A percentile compares a stretch with the other conserved stretches of the same genome.
Evolutionary conservation across 2,113 vertebrate species (phyloP).

Genomic region (Lophochroa leadbeateri): DNA sequence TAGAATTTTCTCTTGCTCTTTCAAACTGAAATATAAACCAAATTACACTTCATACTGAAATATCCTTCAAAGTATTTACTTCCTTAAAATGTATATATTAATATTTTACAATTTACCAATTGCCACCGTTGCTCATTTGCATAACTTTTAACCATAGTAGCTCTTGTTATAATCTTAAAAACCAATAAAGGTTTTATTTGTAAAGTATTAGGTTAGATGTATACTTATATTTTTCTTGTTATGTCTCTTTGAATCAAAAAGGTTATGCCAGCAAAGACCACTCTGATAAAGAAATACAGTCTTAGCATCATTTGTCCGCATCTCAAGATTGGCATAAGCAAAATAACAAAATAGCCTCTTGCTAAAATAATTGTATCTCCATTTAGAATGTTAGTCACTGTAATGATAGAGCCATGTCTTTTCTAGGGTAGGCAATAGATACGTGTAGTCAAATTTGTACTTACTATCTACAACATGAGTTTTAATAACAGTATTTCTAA

Average conservation of each 20-base stretch:
- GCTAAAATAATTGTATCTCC: neutral
- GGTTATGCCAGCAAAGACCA: neutral
- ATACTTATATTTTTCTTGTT: neutral
- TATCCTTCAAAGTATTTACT: constrained; percentile 32
- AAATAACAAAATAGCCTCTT: neutral
- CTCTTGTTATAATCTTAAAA: neutral
- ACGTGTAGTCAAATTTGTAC: neutral
- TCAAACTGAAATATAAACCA: constrained; percentile 31
- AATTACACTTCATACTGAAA: constrained; percentile 9
- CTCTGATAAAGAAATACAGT: neutral
- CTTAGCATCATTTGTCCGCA: neutral
- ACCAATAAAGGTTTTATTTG: neutral
- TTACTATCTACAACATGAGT: neutral
- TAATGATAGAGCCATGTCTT: neutral
- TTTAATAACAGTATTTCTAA: neutral
- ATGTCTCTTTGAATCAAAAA: neutral
- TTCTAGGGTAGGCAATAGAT: neutral
- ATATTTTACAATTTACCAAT: constrained; percentile 42
- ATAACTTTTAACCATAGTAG: neutral
- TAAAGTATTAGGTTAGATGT: neutral
- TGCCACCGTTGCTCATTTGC: neutral
- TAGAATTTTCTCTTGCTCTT: neutral
- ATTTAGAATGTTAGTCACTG: neutral
- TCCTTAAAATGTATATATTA: constrained; percentile 42
- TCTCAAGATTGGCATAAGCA: neutral